These are phyloP conservation scores for Gymnogyps californianus DNA, from an alignment of 2,113 vertebrate species.

Conservation along the genomic window DNA sequence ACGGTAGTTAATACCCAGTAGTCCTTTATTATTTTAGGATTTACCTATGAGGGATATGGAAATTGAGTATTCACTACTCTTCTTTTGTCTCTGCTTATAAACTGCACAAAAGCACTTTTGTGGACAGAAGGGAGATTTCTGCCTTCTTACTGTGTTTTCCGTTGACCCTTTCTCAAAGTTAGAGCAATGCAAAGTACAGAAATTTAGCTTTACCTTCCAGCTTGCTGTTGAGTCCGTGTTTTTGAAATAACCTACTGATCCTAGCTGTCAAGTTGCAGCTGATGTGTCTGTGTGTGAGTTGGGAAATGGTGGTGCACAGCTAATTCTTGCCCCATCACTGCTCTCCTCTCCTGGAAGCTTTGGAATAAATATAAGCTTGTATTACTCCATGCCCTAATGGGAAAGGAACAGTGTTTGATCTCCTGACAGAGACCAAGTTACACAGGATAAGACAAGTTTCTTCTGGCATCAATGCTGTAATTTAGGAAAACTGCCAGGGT, in stretches of 20 bases:
- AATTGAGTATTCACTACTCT: not conserved
- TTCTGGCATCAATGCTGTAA: not conserved
- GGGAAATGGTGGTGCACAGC: not conserved
- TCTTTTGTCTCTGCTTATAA: not conserved
- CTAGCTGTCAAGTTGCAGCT: not conserved
- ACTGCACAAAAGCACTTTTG: not conserved
- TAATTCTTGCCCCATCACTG: not conserved
- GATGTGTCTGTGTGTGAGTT: not conserved
- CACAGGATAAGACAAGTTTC: not conserved
- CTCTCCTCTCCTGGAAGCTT: not conserved
- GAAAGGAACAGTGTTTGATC: not conserved
- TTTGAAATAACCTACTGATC: not conserved
- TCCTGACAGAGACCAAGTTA: not conserved
- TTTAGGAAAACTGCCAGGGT: not conserved
- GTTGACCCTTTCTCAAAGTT: not conserved
- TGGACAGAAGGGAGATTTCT: not conserved
- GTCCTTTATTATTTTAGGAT: not conserved
- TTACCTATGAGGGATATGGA: not conserved
- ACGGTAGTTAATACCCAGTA: not conserved
- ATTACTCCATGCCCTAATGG: not conserved
- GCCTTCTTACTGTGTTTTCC: not conserved
- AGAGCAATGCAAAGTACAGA: not conserved
- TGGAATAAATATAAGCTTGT: not conserved
- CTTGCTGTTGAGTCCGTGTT: not conserved
- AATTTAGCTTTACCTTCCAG: not conserved